Conservation (phyloP, 2,113 vertebrate species). For the Garra rufa region DNA sequence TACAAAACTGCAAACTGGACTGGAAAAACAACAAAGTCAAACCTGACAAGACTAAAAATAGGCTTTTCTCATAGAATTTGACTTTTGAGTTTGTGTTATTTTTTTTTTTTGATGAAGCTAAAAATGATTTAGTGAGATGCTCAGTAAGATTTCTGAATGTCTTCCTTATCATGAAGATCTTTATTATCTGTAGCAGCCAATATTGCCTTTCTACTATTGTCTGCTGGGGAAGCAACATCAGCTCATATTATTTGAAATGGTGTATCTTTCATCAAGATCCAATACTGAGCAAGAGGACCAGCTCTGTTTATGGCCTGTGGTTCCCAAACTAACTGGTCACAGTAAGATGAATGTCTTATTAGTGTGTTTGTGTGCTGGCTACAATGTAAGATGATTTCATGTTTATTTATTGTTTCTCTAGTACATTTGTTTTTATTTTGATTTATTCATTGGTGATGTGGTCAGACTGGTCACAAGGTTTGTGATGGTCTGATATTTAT, state of each 20-base stretch:
- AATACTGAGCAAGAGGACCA: neutral
- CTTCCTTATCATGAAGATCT: neutral
- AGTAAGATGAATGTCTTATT: neutral
- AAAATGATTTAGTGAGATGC: no score
- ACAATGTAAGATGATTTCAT: neutral
- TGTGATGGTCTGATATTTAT: neutral
- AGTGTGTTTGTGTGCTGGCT: neutral
- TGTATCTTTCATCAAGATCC: neutral
- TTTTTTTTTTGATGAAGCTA: no score
- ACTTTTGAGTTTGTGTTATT: neutral
- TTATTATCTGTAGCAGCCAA: neutral
- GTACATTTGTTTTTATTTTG: neutral
- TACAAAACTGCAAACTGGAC: neutral
- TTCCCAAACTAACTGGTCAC: neutral
- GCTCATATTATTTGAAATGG: neutral
- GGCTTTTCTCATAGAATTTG: no score
- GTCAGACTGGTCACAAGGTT: neutral
- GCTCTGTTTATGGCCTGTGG: neutral
- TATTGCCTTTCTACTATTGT: neutral
- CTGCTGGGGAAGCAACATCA: neutral
- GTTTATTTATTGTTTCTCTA: neutral
- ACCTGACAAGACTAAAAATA: neutral
- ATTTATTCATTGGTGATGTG: neutral
- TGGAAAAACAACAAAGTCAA: neutral
- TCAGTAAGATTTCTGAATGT: neutral